Base-by-base conservation (phyloP, 2,113 vertebrate species). In the Scalopus aquaticus region DNA sequence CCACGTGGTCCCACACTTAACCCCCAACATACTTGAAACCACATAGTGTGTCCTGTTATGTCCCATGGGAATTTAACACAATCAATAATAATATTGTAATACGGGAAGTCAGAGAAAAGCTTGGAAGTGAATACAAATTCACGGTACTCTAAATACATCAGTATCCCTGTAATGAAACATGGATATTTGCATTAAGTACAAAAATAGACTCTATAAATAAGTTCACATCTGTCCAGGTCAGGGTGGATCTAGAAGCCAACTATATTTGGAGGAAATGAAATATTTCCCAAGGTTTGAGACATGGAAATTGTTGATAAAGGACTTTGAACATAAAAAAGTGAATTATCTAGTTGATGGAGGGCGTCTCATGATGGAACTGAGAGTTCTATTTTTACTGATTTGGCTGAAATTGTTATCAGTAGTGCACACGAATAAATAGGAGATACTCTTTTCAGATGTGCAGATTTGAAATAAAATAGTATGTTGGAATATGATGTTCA, bases 161-260 rank as follows among this genome's bases (percentile, higher is more conserved):
- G 9, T 16, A 39, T 44, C 37, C 15, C 44, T 44, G 9, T 6
- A 84, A 67, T 11, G n/a, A 22, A 93, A 49, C 24, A 84, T 20
- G 22, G 88, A 35, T 70, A 90, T 64, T 81, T 64, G 0, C 15
- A 89, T 35, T 37, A 70, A 93, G 24, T 30, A 74, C 35, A 91
- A 93, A 96, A 96, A 67, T 80, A 42, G 85, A 78, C 49, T 6
- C 37, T 64, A 70, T n/a, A 51, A 69, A 42, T 73, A 73, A 30
- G 20, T 6, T 39, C 35, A 54, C 8, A 46, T 56, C 24, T 84
- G 24, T 58, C 30, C 35, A 60, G 17, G 6, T 28, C 46, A 90
- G 35, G 49, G 13, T 1, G 46, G 19, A 26, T 90, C 90, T 88
- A 60, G 28, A 94, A 88, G 65, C 5, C 19, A 79, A 30, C 32